Base-by-base conservation (phyloP, 2,888 invertebrate genomes). In the Phragmatobia fuliginosa region DNA sequence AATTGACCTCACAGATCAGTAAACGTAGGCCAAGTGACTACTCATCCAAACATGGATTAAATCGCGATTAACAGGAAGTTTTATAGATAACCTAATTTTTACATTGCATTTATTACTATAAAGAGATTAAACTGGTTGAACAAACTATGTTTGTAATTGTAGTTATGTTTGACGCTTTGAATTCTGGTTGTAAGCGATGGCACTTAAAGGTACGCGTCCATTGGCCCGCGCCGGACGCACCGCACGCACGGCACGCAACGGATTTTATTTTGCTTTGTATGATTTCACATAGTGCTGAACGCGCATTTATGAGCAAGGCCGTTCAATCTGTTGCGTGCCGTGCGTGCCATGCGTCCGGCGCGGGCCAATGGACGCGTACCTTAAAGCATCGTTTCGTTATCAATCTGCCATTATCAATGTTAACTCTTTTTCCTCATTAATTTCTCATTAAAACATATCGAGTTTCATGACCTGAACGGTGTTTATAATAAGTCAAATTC, bases 401-500 rank as follows among this genome's bases (percentile, higher is more conserved):
- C 25, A 52, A 28, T 52, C 52, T 52, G 52, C 52, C 52, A 4
- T n/a, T 28, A 52, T 52, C 52, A 52, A 28, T 25, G 52, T 25
- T n/a, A 49, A 1, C n/a, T n/a, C 28, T 52, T 56, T 56, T 28
- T 56, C 25, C 52, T 25, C 18, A 25, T 64, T 36, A 31, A 52
- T 64, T 64, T 64, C 64, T 49, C 63, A 63, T 64, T 52, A 64
- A 11, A 28, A n/a, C n/a, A 67, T 67, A 62, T 67, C 31, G 25
- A 31, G 52, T 52, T 28, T 59, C 45, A 31, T 84, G 79, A 85
- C 84, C 84, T 77, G 81, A 86, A 86, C 76, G 74, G 73, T 76
- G 76, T 79, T 83, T 75, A 80, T 78, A 80, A 73, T 77, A 77
- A 82, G 82, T 88, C 83, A 83, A 85, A 82, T 74, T 74, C 81